Evolutionary conservation across 2,888 invertebrate species (phyloP), one percentile per base, ranked within the genome.

Genomic region (Drosophila mimica): DNA sequence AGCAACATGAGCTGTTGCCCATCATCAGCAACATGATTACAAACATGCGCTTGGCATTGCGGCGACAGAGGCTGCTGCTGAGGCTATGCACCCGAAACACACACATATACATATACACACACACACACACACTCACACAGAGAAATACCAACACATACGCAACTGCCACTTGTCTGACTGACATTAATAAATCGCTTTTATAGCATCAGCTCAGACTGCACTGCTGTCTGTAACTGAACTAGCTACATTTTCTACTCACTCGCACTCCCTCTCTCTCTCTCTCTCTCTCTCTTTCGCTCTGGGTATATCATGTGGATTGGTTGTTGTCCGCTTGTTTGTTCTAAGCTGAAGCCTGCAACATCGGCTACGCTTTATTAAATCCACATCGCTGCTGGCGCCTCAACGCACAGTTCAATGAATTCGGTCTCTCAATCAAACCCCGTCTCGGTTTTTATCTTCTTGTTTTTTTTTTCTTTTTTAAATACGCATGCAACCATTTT

Each of bases 111-210:
- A 40, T 40, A 28, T 13, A 38, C 11, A 52, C 13, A 60, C 34
- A 36, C n/a, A 36, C 28, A 40, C 40, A 52, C 34, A 30, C 60
- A 30, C 13, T 8, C 20, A 40, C 43, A 52, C 25, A 17, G 17
- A 36, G 17, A 36, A 17, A 36, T 17, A n/a, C 38, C 33, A 30
- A 57, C 30, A 38, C 17, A 51, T 51, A 33, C 36, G 17, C 82
- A 79, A 67, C 78, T 67, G 74, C 83, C 85, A 88, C 83, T 84
- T 84, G 85, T 85, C 81, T 79, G 82, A 76, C 85, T 88, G 87
- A 88, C 89, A 85, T 88, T 89, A 88, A 88, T 89, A 88, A 88
- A 88, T 88, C 89, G 89, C 81, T 83, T 89, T 84, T 84, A 89
- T 78, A 73, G 85, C 83, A 86, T 77, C 84, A 70, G 70, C 85